Evolutionary conservation across 2,797 vertebrate species (phyloP), one percentile per base, ranked within the genome.

Genomic region (Manis pentadactyla): DNA sequence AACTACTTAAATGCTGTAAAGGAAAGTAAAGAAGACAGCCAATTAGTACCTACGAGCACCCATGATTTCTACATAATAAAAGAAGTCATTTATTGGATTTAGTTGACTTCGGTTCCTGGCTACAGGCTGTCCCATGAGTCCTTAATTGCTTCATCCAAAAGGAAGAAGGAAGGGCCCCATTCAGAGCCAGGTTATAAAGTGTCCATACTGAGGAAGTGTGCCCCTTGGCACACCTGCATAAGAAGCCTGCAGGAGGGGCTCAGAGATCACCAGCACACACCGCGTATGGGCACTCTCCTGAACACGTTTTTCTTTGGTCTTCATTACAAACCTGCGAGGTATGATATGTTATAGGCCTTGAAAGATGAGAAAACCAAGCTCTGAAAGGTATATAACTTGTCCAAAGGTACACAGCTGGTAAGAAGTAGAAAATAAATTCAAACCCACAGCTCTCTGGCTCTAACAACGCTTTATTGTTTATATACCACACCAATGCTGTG

Each of bases 1-100:
- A 96, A 96, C 95, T 90, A 93, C 94, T 97, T 97, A 96, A 96
- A 97, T 21, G 53, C 87, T 95, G 53, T 95, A 95, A 93, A 96
- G 64, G 69, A 94, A 97, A 97, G 91, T 85, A 73, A 81, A 95
- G 81, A 97, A 97, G 97, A 97, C 96, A 97, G 91, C 77, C 96
- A 97, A 96, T 97, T 98, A 97, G 97, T 96, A 87, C 84, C 89
- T 69, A 87, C 3, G 17, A 94, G 81, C 42, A 92, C 91, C 87
- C 95, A 92, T 88, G 86, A 96, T 96, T 95, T 96, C 85, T 94
- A 97, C 77, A 92, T 96, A 97, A 97, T 97, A 90, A 87, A 93
- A 97, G 75, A 86, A 97, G 95, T 97, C 96, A 92, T 96, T 97
- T 97, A 96, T 94, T 94, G 46, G 66, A 95, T 96, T 94, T 89